Base-by-base conservation (phyloP, 2,113 vertebrate genomes). In the Galemys pyrenaicus region DNA sequence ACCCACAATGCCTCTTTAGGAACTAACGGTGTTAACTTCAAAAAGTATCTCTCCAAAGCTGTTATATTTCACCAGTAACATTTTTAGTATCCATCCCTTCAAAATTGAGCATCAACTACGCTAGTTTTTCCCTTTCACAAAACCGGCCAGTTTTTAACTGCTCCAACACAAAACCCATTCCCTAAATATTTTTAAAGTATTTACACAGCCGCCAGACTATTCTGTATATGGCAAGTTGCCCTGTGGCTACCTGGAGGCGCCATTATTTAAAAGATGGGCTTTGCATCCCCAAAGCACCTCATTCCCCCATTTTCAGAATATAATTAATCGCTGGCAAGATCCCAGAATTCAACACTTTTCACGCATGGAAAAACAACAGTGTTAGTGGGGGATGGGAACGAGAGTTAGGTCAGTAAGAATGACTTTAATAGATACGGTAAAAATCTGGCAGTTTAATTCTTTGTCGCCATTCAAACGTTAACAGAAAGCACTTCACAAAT, bases 321-420 rank as follows among this genome's bases (percentile, higher is more conserved):
- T 4, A 92, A 94, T 87, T 94, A 79, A 94, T 26, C 93, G 79
- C 64, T 94, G 87, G 73, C 75, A 92, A 95, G 94, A 84, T 41
- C 79, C 80, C 92, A 91, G 35, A 92, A 95, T 83, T 90, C 32
- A 90, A 90, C 74, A 95, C 41, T 92, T 94, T 91, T 68, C 54
- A 95, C 58, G 89, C 51, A 71, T 6, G 37, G 22, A 39, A 91
- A 94, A 95, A 88, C 62, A 92, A 73, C 2, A 90, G 41, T 81
- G 68, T 46, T 78, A 22, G 11, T 30, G 67, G 28, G 46, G 7
- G 3, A 17, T 3, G 73, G 41, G 64, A 73, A 67, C 32, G 9
- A 54, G 30, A 24, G 9, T 68, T 68, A 54, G 4, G 26, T 83
- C 51, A 37, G 0, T 28, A 73, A 88, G 15, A 88, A 78, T 68